Base-by-base conservation (phyloP, 2,797 vertebrate species). In the Pipistrellus pygmaeus region DNA sequence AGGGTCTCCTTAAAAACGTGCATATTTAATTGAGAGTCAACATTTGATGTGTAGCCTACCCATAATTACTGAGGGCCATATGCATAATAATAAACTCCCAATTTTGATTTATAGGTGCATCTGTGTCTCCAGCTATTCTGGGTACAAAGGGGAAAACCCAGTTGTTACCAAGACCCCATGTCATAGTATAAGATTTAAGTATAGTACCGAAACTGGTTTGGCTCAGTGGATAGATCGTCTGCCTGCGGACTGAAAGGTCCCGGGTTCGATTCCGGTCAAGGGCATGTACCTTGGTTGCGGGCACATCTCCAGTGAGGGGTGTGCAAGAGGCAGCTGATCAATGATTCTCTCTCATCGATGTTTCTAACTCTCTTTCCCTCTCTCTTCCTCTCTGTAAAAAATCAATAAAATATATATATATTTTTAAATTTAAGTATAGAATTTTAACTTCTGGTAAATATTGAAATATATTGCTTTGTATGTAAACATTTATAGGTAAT, bases 361-460 rank as follows among this genome's bases (percentile, higher is more conserved):
- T 41, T 41, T 41, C 38, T 41, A 41, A 41, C 6, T 41, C 38
- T 41, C 38, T 41, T 4, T 41, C 6, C 38, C 38, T 41, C 38
- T 41, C 38, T 41, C 38, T 41, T 41, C 38, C 38, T 41, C 38
- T 41, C 38, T 41, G 38, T 41, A 41, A 41, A 41, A 41, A 41
- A 41, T 41, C 38, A 41, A 41, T 41, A 41, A 41, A 41, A 41
- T 41, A 41, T 41, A 41, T 41, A 41, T 41, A 41, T 41, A 41
- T 41, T 41, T 41, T 41, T 41, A 41, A 90, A 87, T 51, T 93
- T 93, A 83, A 57, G 5, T 69, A n/a, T 62, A 85, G 75, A 77
- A 71, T 90, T 84, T 90, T 94, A 90, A 88, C 41, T 23, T 90
- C 51, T 92, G 64, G 11, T 90, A 84, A 72, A 83, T 75, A 66